These are phyloP conservation scores for Micoletzkya japonica DNA, from an alignment of 2,888 invertebrate species.

Conservation along the genomic window DNA sequence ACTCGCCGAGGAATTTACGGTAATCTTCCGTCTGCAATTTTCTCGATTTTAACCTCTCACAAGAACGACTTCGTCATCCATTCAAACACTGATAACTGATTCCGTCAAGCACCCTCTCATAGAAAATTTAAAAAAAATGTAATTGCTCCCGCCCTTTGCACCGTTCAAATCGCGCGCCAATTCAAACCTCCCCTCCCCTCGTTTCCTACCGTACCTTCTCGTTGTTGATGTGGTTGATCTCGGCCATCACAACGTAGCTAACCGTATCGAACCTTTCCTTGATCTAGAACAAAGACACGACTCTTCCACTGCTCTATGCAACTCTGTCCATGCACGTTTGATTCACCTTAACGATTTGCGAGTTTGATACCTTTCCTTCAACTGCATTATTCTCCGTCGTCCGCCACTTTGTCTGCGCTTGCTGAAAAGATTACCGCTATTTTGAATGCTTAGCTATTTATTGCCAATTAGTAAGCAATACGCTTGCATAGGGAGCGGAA, in stretches of 20 bases:
- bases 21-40: constrained; percentile 77
- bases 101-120: not conserved
- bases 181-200: not conserved
- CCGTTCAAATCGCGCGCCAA: too few relatives aligned
- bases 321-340: constrained; percentile 80
- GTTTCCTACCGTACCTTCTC: constrained; percentile 67
- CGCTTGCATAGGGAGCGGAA: too few relatives aligned
- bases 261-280: constrained; percentile 80
- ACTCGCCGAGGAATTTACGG: constrained; percentile 81
- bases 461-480: too few relatives aligned
- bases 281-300: not conserved
- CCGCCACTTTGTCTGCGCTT: constrained; percentile 46
- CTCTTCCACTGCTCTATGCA: not conserved
- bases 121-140: not conserved
- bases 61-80: not conserved
- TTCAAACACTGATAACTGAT: not conserved
- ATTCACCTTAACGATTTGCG: constrained; percentile 70
- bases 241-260: constrained; percentile 88
- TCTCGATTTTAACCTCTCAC: not conserved
- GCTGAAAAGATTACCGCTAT: too few relatives aligned
- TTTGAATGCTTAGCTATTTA: too few relatives aligned
- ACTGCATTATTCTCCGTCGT: constrained; percentile 31
- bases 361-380: constrained; percentile 38
- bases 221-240: constrained; percentile 87
- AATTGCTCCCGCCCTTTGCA: too few relatives aligned